Base-by-base conservation (phyloP, 1,140 invertebrate genomes). In the Eubasilissa regina region DNA sequence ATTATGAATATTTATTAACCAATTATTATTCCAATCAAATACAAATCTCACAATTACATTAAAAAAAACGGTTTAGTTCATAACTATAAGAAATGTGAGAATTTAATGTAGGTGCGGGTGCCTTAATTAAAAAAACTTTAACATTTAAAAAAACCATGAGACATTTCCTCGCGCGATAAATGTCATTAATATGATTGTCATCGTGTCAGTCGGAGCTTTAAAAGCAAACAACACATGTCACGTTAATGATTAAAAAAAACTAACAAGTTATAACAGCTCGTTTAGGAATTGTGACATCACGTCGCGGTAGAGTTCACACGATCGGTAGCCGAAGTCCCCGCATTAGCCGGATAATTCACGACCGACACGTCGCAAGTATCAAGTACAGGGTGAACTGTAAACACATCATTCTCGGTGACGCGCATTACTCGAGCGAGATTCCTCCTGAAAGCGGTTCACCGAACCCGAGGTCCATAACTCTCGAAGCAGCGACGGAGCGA, bases 231-330 rank as follows among this genome's bases (percentile, higher is more conserved):
- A 17, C 53, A 55, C n/a, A 55, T 55, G n/a, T n/a, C n/a, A n/a
- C n/a, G n/a, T n/a, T n/a, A 17, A 55, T 55, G 53, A 17, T n/a
- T 17, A 55, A 43, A 64, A 64, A n/a, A 64, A 64, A 64, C 25
- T n/a, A 55, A 64, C 60, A 64, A 64, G 13, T 3, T 0, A n/a
- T n/a, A 25, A n/a, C 53, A 17, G n/a, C 19, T 0, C 44, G 13
- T 64, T 64, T 64, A 43, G 60, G 47, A 70, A 70, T 48, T 70
- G 66, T 48, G 17, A 45, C 44, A 70, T 70, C 7, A 70, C 4
- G 17, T 11, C 9, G 66, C 45, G 66, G 17, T 11, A 12, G 25
- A 21, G 66, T 70, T 70, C 66, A 70, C 66, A 70, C 66, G 66
- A 44, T 66, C 43, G 9, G 15, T 48, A 13, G 13, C 13, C 47